These are phyloP conservation scores for Entosphenus tridentatus DNA, from an alignment of 2,113 vertebrate species.

Conservation along the genomic window DNA sequence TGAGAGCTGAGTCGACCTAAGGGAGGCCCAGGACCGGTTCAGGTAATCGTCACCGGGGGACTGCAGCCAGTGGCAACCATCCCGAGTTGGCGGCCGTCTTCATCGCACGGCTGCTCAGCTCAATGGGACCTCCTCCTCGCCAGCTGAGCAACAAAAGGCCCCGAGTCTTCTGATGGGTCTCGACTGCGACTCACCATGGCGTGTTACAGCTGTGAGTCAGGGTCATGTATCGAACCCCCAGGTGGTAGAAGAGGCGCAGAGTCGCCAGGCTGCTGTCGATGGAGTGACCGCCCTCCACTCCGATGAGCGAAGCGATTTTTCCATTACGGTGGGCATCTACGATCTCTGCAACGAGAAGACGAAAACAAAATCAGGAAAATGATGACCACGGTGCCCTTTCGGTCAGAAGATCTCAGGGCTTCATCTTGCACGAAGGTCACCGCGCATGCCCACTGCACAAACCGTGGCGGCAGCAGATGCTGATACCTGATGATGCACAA, in stretches of 20 bases:
- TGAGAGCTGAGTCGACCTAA: too few species aligned
- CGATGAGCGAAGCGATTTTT: conserved; percentile 58
- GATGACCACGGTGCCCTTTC: too few species aligned
- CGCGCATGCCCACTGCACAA: neutral
- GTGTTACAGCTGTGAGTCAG: conserved; percentile 82
- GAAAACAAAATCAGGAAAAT: neutral
- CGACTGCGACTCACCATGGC: conserved; percentile 40
- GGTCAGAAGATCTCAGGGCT: too few species aligned
- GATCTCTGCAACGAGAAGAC: conserved; percentile 25
- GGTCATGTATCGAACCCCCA: conserved; percentile 74
- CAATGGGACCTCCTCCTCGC: too few species aligned
- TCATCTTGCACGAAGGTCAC: too few species aligned
- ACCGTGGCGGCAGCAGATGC: neutral
- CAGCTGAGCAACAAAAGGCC: neutral
- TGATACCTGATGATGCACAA: too few species aligned
- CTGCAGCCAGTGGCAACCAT: too few species aligned
- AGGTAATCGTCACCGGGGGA: too few species aligned
- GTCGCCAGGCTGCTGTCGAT: conserved; percentile 66
- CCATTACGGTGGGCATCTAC: conserved; percentile 20
- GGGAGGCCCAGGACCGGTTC: too few species aligned
- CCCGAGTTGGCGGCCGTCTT: too few species aligned
- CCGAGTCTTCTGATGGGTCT: fast-evolving
- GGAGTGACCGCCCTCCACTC: conserved; percentile 73
- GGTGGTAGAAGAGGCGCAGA: conserved; percentile 43
- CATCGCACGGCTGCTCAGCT: too few species aligned